Evolutionary conservation across 2,113 vertebrate genomes (phyloP), one percentile per base, ranked within the genome.

Genomic region (Steatornis caripensis): DNA sequence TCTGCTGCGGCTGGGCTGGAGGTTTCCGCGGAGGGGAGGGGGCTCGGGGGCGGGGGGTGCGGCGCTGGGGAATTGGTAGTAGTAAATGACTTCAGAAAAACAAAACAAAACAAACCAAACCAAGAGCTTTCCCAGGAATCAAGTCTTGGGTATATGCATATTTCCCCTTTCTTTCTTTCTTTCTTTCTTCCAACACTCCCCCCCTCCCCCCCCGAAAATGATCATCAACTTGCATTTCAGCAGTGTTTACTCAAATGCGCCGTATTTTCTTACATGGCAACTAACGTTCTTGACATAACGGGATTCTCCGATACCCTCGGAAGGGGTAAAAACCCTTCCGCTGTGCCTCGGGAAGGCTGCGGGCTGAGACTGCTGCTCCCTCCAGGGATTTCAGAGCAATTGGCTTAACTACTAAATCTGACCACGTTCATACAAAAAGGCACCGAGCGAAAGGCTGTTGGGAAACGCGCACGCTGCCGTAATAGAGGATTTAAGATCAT

Each of bases 341-440:
- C 68, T 17, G 45, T 23, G 49, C 51, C 48, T 84, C 48, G 70
- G 75, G 19, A 66, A 89, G 70, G 62, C 79, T 86, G 84, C 49
- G 76, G 74, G 57, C 90, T 58, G 76, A 82, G 75, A 49, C 81
- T 62, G 90, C 92, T 48, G 32, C 39, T 95, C 64, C 91, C 95
- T 93, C 79, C 72, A 43, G 97, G 92, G 96, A 96, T 90, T 93
- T 91, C 84, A 76, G 84, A 81, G 84, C 93, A 97, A 96, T 84
- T 97, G 97, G 96, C 94, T 97, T 95, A 97, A 95, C 94, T 81
- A 83, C 84, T 89, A 95, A 97, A 96, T 95, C 95, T 97, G 96
- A 77, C 96, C 95, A 60, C 80, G 79, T 88, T 89, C 87, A 75
- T 96, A 97, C 96, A 98, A 98, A 98, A 87, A n/a, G n/a, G 87